phyloP scores from a whole-genome alignment of 2,113 vertebrate species.

The Toxotes chatareus region DNA sequence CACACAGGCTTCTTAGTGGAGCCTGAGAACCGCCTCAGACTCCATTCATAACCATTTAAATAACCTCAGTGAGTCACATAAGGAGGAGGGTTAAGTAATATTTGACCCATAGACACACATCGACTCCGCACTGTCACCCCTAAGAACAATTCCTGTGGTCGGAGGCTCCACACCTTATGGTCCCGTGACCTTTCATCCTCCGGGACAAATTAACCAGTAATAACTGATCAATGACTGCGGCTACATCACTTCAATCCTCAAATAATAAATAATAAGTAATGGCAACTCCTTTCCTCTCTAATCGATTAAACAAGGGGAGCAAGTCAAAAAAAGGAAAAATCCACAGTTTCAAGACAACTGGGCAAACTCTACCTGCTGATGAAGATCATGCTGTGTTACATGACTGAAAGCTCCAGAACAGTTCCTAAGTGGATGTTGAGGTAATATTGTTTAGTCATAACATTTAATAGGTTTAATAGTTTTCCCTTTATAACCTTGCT shows the following conservation, averaged over 20 bases:
- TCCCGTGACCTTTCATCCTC: not conserved
- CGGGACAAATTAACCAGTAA: too few relatives aligned
- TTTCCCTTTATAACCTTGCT: not conserved
- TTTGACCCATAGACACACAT: constrained; percentile 45
- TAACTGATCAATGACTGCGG: too few relatives aligned
- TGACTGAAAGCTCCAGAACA: not conserved
- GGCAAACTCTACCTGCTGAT: not conserved
- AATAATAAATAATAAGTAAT: too few relatives aligned
- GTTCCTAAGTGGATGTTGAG: not conserved
- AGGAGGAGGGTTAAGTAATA: constrained; percentile 35
- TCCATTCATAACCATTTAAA: constrained; percentile 75
- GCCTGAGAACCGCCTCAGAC: constrained; percentile 34
- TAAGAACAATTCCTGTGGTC: not conserved
- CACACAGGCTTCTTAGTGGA: constrained; percentile 2
- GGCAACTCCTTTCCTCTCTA: too few relatives aligned
- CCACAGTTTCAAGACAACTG: too few relatives aligned
- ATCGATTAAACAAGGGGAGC: too few relatives aligned
- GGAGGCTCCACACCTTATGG: not conserved
- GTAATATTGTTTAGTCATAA: not conserved
- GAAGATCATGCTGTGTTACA: not conserved
- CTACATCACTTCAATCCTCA: too few relatives aligned
- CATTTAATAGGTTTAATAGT: too few relatives aligned
- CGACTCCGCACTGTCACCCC: not conserved
- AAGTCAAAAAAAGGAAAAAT: too few relatives aligned
- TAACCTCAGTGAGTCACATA: constrained; percentile 73